These are phyloP conservation scores for Apamea sordens DNA, from an alignment of 2,888 invertebrate species.

Conservation along the genomic window DNA sequence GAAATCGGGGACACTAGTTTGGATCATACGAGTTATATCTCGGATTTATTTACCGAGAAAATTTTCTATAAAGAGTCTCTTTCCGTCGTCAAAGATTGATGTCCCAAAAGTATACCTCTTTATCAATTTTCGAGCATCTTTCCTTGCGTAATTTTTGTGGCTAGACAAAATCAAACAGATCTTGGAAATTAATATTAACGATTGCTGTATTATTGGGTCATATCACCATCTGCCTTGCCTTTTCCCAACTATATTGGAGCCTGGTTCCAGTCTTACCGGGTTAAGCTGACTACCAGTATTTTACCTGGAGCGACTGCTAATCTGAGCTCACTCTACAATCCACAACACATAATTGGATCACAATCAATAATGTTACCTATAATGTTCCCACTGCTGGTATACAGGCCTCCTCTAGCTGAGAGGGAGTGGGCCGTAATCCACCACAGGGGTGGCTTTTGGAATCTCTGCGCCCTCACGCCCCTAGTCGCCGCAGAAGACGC, in stretches of 20 bases:
- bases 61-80: conserved; percentile 22
- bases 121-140: not conserved
- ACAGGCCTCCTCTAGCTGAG: not conserved
- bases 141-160: not conserved
- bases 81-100: conserved; percentile 4
- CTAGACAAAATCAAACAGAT: not conserved
- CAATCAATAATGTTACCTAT: not conserved
- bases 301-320: not conserved
- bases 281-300: not conserved
- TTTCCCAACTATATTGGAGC: not conserved
- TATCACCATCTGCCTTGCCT: not conserved
- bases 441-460: too few relatives aligned
- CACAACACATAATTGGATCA: not conserved
- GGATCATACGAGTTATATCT: conserved; percentile 33
- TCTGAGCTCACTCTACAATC: not conserved
- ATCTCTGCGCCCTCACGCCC: too few relatives aligned
- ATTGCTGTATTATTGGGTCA: not conserved
- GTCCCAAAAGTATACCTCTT: not conserved
- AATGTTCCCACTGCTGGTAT: not conserved
- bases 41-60: conserved; percentile 29
- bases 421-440: too few relatives aligned
- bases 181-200: not conserved
- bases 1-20: conserved; percentile 43
- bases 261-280: not conserved
- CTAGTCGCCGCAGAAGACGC: too few relatives aligned